Base-by-base conservation (phyloP, 2,888 invertebrate genomes). In the Hermaeophaga mercurialis region DNA sequence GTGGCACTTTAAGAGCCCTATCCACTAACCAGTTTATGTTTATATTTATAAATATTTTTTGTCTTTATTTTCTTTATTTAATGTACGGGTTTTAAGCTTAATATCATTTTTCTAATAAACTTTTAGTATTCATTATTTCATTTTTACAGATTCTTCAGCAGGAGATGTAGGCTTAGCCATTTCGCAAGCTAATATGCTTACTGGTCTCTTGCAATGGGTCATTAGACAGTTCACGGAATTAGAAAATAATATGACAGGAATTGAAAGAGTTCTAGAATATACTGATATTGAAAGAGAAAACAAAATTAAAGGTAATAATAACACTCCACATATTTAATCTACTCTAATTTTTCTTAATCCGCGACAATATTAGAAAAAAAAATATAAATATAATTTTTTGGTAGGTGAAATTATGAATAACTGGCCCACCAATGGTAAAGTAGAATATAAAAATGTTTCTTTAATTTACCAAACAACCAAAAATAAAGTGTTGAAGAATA, bases 201-300 rank as follows among this genome's bases (percentile, higher is more conserved):
- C 71, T 1, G 78, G 78, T 33, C 85, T 88, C 84, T 84, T 89
- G 72, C 89, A 89, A 72, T 96, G 94, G 94, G 94, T 93, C 12
- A 91, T 96, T 85, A 61, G 76, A 15, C 77, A 78, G 60, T 74
- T 73, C 64, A 73, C 73, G 6, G 77, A 78, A 62, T 58, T 78
- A 48, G 78, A 78, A 73, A 94, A 91, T 71, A 89, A 88, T 66
- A 91, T 93, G 91, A 93, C 91, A 2, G 89, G 91, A 8, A 95
- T 97, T 0, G 96, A 97, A 78, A 84, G 95, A 76, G 84, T 90
- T 11, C 65, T 91, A 3, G 94, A 94, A 70, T 96, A 94, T 72
- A 84, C 86, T 0, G 82, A 85, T 26, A 74, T 93, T 3, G 83
- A 86, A 1, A 66, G 83, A 0, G 90, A 90, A 66, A 34, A 60